phyloP scores from a whole-genome alignment of 2,888 invertebrate genomes.

The Lepidocyrtoides sp. region DNA sequence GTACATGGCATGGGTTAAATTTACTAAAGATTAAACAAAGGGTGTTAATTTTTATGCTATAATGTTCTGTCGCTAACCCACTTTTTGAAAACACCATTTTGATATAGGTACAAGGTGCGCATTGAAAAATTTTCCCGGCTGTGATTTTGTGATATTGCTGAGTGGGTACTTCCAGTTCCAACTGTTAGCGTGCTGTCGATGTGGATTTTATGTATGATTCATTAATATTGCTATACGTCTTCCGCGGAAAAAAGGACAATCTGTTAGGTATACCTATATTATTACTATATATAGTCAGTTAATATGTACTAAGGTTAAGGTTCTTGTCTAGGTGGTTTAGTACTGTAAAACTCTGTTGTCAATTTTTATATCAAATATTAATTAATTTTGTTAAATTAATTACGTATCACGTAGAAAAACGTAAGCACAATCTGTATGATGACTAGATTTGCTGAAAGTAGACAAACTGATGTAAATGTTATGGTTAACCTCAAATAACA shows the following conservation, averaged over 20 bases:
- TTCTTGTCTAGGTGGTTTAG: too few relatives aligned
- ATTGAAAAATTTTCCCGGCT: conserved; percentile 18
- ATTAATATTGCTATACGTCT: not conserved
- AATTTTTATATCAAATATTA: not conserved
- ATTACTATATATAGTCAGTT: too few relatives aligned
- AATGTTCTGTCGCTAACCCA: not conserved
- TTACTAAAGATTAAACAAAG: not conserved
- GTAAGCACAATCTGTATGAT: too few relatives aligned
- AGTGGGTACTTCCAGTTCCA: not conserved
- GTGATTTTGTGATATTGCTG: conserved; percentile 54
- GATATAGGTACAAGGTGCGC: conserved; percentile 10
- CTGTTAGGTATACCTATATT: not conserved
- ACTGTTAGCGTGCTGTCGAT: conserved; percentile 42
- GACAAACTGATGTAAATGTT: too few relatives aligned
- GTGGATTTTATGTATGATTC: conserved; percentile 18
- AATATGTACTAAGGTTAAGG: too few relatives aligned
- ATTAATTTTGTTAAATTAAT: too few relatives aligned
- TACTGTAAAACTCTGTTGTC: not conserved
- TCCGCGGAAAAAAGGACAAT: conserved; percentile 47
- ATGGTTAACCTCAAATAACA: too few relatives aligned
- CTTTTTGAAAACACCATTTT: conserved; percentile 4
- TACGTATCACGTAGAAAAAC: too few relatives aligned
- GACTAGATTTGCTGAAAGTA: too few relatives aligned
- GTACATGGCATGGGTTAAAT: not conserved
- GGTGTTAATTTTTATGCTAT: not conserved